These are phyloP conservation scores for Scaptomyza montana DNA, from an alignment of 1,140 invertebrate genomes.

Conservation along the genomic window DNA sequence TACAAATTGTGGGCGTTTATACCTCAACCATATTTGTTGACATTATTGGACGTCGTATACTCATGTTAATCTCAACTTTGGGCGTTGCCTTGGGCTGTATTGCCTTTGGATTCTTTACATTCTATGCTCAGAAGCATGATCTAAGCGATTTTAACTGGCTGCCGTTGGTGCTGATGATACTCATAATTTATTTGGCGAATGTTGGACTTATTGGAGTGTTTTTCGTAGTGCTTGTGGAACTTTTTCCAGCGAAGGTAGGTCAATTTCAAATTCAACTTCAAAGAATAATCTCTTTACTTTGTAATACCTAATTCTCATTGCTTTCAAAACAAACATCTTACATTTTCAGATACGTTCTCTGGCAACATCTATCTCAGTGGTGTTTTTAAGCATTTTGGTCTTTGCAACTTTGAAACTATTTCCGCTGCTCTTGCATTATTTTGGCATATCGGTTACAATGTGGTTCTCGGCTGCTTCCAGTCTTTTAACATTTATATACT, in stretches of 20 bases:
- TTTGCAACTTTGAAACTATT: conserved; percentile 66
- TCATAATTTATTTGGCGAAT: conserved; percentile 62
- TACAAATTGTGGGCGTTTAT: conserved; percentile 72
- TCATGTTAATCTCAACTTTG: conserved; percentile 76
- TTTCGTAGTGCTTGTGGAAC: conserved; percentile 71
- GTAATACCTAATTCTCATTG: too few relatives aligned
- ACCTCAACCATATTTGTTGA: conserved; percentile 77
- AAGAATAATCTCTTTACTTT: background rate
- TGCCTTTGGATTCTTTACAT: conserved; percentile 68
- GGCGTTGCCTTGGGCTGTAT: conserved; percentile 67
- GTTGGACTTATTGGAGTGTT: conserved; percentile 74
- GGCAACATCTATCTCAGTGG: conserved; percentile 63
- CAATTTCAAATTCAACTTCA: background rate
- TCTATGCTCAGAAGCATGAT: conserved; percentile 43
- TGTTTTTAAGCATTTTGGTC: conserved; percentile 57
- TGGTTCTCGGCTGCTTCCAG: conserved; percentile 59
- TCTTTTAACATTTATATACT: conserved; percentile 65
- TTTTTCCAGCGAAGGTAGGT: conserved; percentile 76
- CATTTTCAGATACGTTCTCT: conserved; percentile 61
- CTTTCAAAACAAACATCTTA: background rate
- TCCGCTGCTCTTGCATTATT: conserved; percentile 54
- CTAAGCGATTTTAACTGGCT: conserved; percentile 65
- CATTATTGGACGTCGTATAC: conserved; percentile 68
- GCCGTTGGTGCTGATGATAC: conserved; percentile 65
- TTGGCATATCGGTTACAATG: conserved; percentile 63